Evolutionary conservation across 2,113 vertebrate genomes (phyloP).

Genomic region (Poeciliopsis retropinna): DNA sequence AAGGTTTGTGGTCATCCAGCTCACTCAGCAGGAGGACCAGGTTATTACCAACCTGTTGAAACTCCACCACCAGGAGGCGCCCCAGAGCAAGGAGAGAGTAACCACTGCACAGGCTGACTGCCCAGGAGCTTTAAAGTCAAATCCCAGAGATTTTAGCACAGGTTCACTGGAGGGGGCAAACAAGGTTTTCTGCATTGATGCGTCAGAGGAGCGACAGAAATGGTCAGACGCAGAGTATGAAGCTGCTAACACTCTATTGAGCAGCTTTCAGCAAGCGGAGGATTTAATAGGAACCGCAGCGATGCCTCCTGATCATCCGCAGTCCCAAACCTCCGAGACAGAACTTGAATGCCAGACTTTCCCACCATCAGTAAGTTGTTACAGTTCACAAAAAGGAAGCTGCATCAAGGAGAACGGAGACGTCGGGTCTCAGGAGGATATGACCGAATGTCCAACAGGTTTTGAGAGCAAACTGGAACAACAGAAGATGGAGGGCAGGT

Average conservation of each 20-base stretch:
- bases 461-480: not conserved
- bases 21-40: conserved; percentile 72
- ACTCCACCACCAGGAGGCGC: conserved; percentile 42
- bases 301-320: not conserved
- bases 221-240: conserved; percentile 19
- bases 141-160: not conserved
- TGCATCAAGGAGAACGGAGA: not conserved
- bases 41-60: conserved; percentile 65
- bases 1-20: conserved; percentile 49
- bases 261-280: not conserved
- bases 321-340: not conserved
- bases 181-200: not conserved
- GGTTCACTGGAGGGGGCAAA: not conserved
- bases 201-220: not conserved
- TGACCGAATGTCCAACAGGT: not conserved
- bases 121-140: not conserved
- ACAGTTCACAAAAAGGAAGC: not conserved
- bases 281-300: not conserved
- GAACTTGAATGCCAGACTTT: not conserved
- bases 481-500: not conserved
- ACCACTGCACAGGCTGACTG: not conserved
- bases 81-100: accelerated
- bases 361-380: not conserved
- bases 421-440: not conserved
- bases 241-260: not conserved